Evolutionary conservation across 2,113 vertebrate species (phyloP).

Genomic region (Struthidea cinerea): DNA sequence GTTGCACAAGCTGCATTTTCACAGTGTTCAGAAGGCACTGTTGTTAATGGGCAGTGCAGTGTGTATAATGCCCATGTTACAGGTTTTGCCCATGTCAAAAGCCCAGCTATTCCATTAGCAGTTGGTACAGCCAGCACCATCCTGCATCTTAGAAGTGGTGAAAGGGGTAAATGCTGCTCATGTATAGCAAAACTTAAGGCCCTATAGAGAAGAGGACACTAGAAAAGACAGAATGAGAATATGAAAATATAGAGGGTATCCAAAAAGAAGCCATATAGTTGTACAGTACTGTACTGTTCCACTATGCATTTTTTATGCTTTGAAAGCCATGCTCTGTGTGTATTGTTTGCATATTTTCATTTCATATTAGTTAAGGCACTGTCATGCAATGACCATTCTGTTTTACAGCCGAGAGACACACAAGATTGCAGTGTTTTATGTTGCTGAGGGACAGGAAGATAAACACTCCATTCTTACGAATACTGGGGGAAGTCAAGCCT

Average conservation of each 20-base stretch:
- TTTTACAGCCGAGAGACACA: conserved; percentile 92
- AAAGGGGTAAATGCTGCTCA: background rate
- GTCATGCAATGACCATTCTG: background rate
- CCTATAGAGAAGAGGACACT: background rate
- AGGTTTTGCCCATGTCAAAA: background rate
- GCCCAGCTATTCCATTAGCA: background rate
- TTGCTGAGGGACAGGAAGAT: conserved; percentile 98
- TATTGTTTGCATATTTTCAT: background rate
- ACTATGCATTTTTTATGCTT: background rate
- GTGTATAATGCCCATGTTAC: background rate
- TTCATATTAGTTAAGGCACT: background rate
- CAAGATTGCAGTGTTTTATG: conserved; percentile 98
- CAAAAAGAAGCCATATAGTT: background rate
- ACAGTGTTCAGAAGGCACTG: background rate
- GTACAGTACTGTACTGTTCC: background rate
- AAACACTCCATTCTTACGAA: conserved; percentile 99
- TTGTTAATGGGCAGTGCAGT: background rate
- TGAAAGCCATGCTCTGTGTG: background rate
- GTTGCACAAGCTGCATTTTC: background rate
- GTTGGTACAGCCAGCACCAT: background rate
- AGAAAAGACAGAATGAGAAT: background rate
- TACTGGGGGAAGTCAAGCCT: conserved; percentile 93
- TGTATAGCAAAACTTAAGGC: background rate
- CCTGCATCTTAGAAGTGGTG: background rate
- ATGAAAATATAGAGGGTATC: background rate